These are phyloP conservation scores for Drosophila demipolita DNA, from an alignment of 2,888 invertebrate species.

Conservation along the genomic window DNA sequence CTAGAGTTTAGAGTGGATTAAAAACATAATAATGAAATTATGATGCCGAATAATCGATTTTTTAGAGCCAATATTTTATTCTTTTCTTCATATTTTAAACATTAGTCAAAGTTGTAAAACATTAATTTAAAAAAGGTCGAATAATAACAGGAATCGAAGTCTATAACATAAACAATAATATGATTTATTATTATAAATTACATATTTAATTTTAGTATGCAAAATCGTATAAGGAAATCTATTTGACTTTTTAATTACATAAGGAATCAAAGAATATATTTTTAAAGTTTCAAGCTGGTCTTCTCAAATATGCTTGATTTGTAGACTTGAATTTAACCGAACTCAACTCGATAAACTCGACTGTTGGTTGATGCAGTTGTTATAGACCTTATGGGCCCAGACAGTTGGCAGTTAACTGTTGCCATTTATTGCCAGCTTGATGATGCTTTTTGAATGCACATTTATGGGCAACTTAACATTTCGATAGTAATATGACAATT, in stretches of 20 bases:
- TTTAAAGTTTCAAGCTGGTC: no score
- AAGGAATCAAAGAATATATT: no score
- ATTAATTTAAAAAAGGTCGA: not conserved
- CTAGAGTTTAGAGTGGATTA: not conserved
- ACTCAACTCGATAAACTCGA: not conserved
- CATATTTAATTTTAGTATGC: no score
- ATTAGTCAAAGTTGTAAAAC: no score
- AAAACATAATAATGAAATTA: not conserved
- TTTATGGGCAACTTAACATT: not conserved
- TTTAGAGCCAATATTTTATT: not conserved
- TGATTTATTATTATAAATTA: no score
- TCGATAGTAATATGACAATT: conserved; percentile 10
- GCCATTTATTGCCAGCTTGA: not conserved
- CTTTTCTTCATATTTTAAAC: not conserved
- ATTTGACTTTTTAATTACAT: no score
- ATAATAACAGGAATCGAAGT: no score
- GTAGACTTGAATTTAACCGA: not conserved
- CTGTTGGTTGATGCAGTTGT: not conserved
- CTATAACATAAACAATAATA: no score
- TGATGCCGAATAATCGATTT: not conserved
- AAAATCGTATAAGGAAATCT: no score
- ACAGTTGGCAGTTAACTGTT: not conserved
- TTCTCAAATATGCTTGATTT: no score
- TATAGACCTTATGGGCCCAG: not conserved
- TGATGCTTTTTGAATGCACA: not conserved